These are phyloP conservation scores for Pterostichus niger DNA, from an alignment of 2,888 invertebrate species.

Conservation along the genomic window DNA sequence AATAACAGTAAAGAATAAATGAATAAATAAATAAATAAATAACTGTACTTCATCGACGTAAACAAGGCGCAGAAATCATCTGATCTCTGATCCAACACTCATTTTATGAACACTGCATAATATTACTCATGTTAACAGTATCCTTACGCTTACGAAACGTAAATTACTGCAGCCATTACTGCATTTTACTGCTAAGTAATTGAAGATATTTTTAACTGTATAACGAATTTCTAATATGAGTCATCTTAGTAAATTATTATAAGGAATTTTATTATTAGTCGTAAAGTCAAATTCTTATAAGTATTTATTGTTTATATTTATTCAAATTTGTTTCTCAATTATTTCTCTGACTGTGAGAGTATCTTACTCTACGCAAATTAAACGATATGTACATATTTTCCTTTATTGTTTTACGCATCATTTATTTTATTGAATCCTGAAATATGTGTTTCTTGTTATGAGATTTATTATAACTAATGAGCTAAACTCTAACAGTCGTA, in stretches of 20 bases:
- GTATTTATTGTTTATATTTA: slow-evolving; percentile 43
- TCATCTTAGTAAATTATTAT: slow-evolving; percentile 39
- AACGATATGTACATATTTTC: neutral
- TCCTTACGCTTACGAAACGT: slow-evolving; percentile 27
- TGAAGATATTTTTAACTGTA: slow-evolving; percentile 38
- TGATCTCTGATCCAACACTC: slow-evolving; percentile 29
- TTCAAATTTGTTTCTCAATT: neutral
- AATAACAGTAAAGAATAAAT: slow-evolving; percentile 44
- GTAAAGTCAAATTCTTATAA: slow-evolving; percentile 29
- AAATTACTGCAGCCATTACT: slow-evolving; percentile 46
- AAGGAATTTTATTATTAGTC: slow-evolving; percentile 37
- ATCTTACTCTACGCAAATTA: neutral
- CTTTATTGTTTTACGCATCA: neutral
- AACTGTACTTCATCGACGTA: slow-evolving; percentile 39
- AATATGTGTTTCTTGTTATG: neutral
- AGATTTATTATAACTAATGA: no score
- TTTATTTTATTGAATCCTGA: neutral
- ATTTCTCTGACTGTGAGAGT: neutral
- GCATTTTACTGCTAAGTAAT: slow-evolving; percentile 46
- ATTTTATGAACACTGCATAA: slow-evolving; percentile 42
- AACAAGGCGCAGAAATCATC: slow-evolving; percentile 44
- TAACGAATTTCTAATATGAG: slow-evolving; percentile 43
- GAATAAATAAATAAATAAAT: slow-evolving; percentile 41
- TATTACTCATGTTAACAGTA: slow-evolving; percentile 40
- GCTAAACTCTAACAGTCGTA: no score